phyloP scores from a whole-genome alignment of 2,113 vertebrate genomes.

The Microcebus jonahi region DNA sequence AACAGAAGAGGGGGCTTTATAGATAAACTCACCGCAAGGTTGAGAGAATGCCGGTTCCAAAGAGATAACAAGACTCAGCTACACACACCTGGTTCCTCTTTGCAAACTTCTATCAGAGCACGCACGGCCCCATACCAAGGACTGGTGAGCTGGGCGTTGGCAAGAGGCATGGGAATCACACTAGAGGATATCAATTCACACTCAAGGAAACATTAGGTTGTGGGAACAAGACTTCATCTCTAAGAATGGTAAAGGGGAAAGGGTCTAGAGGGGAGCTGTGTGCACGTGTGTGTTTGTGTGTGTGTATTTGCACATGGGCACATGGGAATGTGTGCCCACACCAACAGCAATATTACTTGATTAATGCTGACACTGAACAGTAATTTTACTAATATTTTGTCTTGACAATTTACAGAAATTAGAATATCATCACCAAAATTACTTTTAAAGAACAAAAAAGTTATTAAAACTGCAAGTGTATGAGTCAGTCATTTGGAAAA shows the following conservation, averaged over 20 bases:
- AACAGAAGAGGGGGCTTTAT: neutral
- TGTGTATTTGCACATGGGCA: neutral
- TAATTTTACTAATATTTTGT: neutral
- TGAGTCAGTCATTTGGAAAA: neutral
- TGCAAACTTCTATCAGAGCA: neutral
- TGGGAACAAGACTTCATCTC: neutral
- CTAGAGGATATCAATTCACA: neutral
- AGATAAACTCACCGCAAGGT: neutral
- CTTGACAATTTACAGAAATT: neutral
- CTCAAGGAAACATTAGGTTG: neutral
- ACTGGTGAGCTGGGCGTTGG: accelerated
- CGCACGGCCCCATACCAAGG: neutral
- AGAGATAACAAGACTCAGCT: no score
- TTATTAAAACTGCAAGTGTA: neutral
- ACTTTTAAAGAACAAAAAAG: neutral
- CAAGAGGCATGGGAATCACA: neutral
- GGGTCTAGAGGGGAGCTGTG: neutral
- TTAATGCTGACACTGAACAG: neutral
- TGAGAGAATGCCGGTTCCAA: neutral
- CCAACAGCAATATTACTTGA: neutral
- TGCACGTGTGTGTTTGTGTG: neutral
- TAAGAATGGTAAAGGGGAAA: neutral
- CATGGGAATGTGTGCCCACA: neutral
- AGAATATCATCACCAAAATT: neutral
- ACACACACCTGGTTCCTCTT: neutral